These are phyloP conservation scores for Sebastes diploproa DNA, from an alignment of 2,797 vertebrate species.

Conservation along the genomic window DNA sequence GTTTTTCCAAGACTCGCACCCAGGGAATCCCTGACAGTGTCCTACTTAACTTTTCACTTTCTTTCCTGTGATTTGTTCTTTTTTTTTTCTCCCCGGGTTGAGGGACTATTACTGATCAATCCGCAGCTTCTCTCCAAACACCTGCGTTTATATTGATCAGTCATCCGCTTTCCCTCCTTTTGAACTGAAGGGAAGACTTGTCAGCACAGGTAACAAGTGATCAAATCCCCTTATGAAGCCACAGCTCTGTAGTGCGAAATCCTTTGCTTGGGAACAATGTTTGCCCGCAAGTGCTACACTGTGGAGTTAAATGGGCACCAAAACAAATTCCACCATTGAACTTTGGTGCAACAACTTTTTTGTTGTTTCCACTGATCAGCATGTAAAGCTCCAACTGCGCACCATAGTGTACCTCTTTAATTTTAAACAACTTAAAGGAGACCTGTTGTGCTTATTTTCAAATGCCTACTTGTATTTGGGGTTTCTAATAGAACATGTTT, in stretches of 20 bases:
- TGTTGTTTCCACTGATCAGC: constrained; percentile 52
- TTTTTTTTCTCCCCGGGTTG: constrained; percentile 64
- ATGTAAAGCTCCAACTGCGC: constrained; percentile 27
- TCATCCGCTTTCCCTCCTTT: constrained; percentile 68
- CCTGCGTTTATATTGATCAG: constrained; percentile 82
- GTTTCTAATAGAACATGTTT: no score
- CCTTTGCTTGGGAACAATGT: constrained; percentile 59
- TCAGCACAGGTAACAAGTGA: constrained; percentile 71
- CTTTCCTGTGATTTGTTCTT: constrained; percentile 81
- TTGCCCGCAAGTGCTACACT: constrained; percentile 62
- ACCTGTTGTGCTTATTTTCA: no score
- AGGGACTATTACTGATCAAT: constrained; percentile 82
- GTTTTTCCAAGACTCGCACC: constrained; percentile 80
- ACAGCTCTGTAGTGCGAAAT: constrained; percentile 49
- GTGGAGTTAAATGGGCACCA: constrained; percentile 62
- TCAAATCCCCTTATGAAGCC: constrained; percentile 71
- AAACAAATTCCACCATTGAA: constrained; percentile 55
- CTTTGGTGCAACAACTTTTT: constrained; percentile 21
- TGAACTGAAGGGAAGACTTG: constrained; percentile 65
- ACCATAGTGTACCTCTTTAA: constrained; percentile 22
- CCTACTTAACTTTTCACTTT: constrained; percentile 87
- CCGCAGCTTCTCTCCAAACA: constrained; percentile 74
- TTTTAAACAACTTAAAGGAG: constrained; percentile 28
- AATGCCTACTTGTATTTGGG: no score
- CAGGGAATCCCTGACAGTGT: constrained; percentile 83